A percentile compares a stretch with the other conserved stretches of the same genome.
Conservation (phyloP, 2,888 invertebrate genomes). For the Orthosia cruda region DNA sequence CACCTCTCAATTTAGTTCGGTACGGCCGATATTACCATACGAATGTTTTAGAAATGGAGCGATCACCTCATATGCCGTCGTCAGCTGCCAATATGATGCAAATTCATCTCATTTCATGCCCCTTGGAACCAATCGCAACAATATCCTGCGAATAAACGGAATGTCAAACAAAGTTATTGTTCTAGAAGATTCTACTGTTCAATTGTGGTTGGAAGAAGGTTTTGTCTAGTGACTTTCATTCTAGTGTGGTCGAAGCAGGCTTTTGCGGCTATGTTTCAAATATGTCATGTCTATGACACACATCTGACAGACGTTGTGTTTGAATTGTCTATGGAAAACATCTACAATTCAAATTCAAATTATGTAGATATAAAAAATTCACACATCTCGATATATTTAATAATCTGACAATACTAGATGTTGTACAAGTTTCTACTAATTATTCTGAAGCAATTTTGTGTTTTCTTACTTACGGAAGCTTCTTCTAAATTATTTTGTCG, state of each 20-base stretch:
- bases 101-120: slow-evolving; percentile 68
- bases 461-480: no score
- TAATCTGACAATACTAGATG: not conserved
- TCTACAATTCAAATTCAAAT: not conserved
- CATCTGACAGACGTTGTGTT: not conserved
- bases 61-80: slow-evolving; percentile 53
- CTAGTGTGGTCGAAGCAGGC: slow-evolving; percentile 10
- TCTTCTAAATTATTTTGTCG: not conserved
- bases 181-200: slow-evolving; percentile 11
- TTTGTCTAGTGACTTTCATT: slow-evolving; percentile 29
- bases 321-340: not conserved
- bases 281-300: slow-evolving; percentile 2
- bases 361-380: no score
- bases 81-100: slow-evolving; percentile 72
- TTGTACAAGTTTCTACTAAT: not conserved
- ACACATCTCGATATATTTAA: not conserved
- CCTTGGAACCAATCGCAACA: slow-evolving; percentile 55
- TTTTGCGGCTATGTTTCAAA: not conserved
- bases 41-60: slow-evolving; percentile 67
- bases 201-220: not conserved
- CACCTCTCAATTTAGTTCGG: slow-evolving; percentile 23
- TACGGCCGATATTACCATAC: slow-evolving; percentile 62
- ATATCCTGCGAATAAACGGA: slow-evolving; percentile 52
- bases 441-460: not conserved
- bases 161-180: slow-evolving; percentile 65